Base-by-base conservation (phyloP, 2,888 invertebrate species). In the Penaeus monodon region DNA sequence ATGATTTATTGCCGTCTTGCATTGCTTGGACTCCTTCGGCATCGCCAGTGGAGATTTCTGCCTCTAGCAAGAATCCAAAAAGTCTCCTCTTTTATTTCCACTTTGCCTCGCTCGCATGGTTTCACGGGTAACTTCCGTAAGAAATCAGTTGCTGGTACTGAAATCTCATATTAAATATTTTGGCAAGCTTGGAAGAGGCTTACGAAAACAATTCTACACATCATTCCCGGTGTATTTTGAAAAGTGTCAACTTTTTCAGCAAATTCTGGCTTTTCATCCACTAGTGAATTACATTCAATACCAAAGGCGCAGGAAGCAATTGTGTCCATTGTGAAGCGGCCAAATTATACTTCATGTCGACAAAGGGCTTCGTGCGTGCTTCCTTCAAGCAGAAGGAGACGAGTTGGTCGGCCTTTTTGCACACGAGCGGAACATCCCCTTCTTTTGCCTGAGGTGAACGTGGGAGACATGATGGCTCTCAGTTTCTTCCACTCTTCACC, bases 311-410 rank as follows among this genome's bases (percentile, higher is more conserved):
- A 88, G 24, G 88, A 88, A 33, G 84, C 88, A 17, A 88, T 88
- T 6, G 84, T 64, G 44, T 78, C 84, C 79, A 84, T 83, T 24
- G 77, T 74, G 68, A 64, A 86, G 27, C 64, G 73, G 27, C 81
- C 82, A 33, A 68, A 24, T 73, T 24, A n/a, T 33, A 24, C 29
- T 81, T 81, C 44, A 81, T 86, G 73, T 82, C 94, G 0, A 92
- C 73, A 12, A 12, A 73, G 14, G 73, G 27, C 38, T 73, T 73
- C 1, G 33, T 73, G 27, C 33, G 24, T 2, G 27, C 29, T 24
- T 73, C 73, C 38, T 33, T 38, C 3, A 73, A 17, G 38, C 73
- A 22, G 29, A 73, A 73, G 33, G 84, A 38, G 10, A 44, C 74
- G 57, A 57, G 57, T 2, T 57, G 2, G 57, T 57, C 57, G 17